These are phyloP conservation scores for Lophotis ruficrista DNA, from an alignment of 2,113 vertebrate species.

Conservation along the genomic window DNA sequence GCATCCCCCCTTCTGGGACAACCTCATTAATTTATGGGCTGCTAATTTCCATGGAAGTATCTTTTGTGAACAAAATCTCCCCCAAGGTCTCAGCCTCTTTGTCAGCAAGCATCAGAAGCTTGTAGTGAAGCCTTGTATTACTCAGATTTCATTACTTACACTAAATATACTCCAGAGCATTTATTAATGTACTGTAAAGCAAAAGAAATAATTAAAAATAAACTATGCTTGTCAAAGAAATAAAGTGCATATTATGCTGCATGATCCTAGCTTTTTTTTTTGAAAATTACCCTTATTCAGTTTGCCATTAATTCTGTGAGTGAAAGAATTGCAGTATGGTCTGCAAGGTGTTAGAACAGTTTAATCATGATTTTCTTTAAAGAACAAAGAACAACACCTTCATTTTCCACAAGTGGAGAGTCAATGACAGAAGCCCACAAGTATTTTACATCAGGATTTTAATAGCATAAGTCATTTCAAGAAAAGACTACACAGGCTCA, in stretches of 20 bases:
- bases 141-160: constrained; percentile 62
- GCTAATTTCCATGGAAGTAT: constrained; percentile 34
- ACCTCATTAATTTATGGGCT: not conserved
- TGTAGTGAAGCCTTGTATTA: constrained; percentile 40
- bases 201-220: constrained; percentile 73
- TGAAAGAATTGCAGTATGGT: not conserved
- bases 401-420: not conserved
- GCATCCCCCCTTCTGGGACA: not conserved
- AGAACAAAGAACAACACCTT: constrained; percentile 10
- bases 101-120: constrained; percentile 44
- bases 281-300: not conserved
- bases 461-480: not conserved
- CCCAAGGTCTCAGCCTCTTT: constrained; percentile 33
- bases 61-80: constrained; percentile 34
- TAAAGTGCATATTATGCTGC: constrained; percentile 36
- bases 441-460: not conserved
- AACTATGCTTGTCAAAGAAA: constrained; percentile 65
- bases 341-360: constrained; percentile 9
- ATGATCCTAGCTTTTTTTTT: not conserved
- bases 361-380: constrained; percentile 40
- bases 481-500: not conserved
- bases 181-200: constrained; percentile 68
- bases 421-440: not conserved
- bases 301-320: constrained; percentile 22
- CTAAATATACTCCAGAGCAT: constrained; percentile 67